A percentile compares a stretch with the other conserved stretches of the same genome.
These are phyloP conservation scores for Nemotelus nigrinus DNA, from an alignment of 2,888 invertebrate genomes.

Conservation along the genomic window DNA sequence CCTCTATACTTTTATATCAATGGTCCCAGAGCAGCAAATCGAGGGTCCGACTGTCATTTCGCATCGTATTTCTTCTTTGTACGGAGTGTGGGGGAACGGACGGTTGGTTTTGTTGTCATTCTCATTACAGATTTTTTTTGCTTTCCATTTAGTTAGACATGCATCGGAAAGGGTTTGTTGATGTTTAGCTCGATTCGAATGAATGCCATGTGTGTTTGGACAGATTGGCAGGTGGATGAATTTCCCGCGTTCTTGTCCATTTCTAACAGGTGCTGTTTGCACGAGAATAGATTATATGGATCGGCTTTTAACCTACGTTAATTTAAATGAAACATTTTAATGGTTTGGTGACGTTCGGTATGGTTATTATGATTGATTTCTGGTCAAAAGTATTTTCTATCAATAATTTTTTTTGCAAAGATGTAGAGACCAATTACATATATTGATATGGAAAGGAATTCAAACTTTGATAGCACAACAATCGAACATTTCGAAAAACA, in stretches of 20 bases:
- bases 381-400: too few relatives aligned
- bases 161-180: conserved; percentile 31
- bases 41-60: conserved; percentile 29
- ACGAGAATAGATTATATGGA: too few relatives aligned
- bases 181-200: neutral
- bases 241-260: conserved; percentile 4
- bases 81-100: neutral
- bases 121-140: neutral
- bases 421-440: too few relatives aligned
- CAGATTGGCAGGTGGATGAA: neutral
- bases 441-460: too few relatives aligned
- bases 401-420: too few relatives aligned
- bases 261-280: conserved; percentile 9
- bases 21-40: conserved; percentile 57
- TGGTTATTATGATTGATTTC: too few relatives aligned
- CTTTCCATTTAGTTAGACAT: neutral
- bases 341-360: too few relatives aligned
- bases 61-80: conserved; percentile 34
- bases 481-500: too few relatives aligned
- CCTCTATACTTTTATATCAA: too few relatives aligned
- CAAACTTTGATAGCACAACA: too few relatives aligned
- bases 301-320: too few relatives aligned
- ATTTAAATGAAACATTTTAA: too few relatives aligned
- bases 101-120: conserved; percentile 18
- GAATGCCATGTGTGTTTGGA: conserved; percentile 8